These are phyloP conservation scores for Yponomeuta plumbellus DNA, from an alignment of 2,888 invertebrate species.

Conservation along the genomic window DNA sequence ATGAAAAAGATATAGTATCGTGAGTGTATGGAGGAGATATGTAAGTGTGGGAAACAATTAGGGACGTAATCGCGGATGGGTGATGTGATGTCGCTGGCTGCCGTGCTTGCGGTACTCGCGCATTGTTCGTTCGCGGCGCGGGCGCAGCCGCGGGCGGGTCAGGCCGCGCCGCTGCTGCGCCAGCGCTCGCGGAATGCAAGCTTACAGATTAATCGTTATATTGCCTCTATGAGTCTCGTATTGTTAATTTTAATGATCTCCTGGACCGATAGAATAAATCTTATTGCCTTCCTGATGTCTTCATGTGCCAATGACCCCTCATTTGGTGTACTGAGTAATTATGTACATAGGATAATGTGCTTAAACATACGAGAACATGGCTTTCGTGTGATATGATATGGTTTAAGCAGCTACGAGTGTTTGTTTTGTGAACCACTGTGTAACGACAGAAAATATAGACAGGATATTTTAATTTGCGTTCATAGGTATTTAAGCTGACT, in stretches of 20 bases:
- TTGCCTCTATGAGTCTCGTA: constrained; percentile 32
- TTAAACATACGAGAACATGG: constrained; percentile 1
- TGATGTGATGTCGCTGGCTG: neutral
- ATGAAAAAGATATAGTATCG: neutral
- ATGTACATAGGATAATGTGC: constrained; percentile 13
- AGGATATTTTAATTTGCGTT: neutral
- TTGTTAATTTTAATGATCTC: constrained; percentile 47
- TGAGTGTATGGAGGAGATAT: neutral
- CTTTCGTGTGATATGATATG: constrained; percentile 5
- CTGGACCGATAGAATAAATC: constrained; percentile 45
- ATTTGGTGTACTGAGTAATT: constrained; percentile 32
- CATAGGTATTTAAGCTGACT: neutral
- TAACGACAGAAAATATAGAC: neutral
- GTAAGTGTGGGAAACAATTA: neutral
- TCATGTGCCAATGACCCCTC: constrained; percentile 63
- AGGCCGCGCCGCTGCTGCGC: neutral
- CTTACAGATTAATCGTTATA: constrained; percentile 32
- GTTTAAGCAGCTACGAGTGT: neutral
- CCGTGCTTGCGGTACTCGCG: neutral
- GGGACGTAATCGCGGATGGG: neutral
- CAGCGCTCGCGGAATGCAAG: constrained; percentile 25
- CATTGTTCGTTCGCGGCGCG: neutral
- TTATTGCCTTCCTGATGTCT: constrained; percentile 54
- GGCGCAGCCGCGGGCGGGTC: neutral
- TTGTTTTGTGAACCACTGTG: neutral